Evolutionary conservation across 2,888 invertebrate genomes (phyloP).

Genomic region (Saturnia japonica): DNA sequence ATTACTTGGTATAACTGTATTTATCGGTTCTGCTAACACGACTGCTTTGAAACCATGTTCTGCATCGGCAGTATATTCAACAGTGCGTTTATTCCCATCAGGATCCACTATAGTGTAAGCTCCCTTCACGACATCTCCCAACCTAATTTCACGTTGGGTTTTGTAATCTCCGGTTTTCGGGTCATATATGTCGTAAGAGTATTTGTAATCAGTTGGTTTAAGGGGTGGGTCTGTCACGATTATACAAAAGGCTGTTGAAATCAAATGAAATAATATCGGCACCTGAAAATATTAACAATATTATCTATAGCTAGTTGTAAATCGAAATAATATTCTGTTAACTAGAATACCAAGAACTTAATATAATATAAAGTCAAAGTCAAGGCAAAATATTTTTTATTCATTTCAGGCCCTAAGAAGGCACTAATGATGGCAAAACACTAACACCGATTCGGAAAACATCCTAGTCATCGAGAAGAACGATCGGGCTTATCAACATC

Average conservation of each 20-base stretch:
- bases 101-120: slow-evolving; percentile 72
- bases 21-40: slow-evolving; percentile 65
- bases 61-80: slow-evolving; percentile 76
- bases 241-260: slow-evolving; percentile 52
- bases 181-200: slow-evolving; percentile 78
- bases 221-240: slow-evolving; percentile 68
- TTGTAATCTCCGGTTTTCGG: slow-evolving; percentile 74
- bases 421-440: no score
- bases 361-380: not conserved
- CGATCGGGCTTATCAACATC: no score
- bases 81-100: slow-evolving; percentile 71
- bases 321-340: not conserved
- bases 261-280: slow-evolving; percentile 42
- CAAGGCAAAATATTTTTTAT: no score
- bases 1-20: slow-evolving; percentile 24
- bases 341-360: not conserved
- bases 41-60: slow-evolving; percentile 79
- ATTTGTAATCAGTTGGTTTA: slow-evolving; percentile 66
- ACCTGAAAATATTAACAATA: slow-evolving; percentile 33
- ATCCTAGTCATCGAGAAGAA: no score
- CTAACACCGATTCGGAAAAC: no score
- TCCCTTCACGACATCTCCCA: slow-evolving; percentile 67
- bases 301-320: not conserved
- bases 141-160: slow-evolving; percentile 66
- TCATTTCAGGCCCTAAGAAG: no score